phyloP scores from a whole-genome alignment of 1,140 invertebrate genomes.

The Orchesella cincta region DNA sequence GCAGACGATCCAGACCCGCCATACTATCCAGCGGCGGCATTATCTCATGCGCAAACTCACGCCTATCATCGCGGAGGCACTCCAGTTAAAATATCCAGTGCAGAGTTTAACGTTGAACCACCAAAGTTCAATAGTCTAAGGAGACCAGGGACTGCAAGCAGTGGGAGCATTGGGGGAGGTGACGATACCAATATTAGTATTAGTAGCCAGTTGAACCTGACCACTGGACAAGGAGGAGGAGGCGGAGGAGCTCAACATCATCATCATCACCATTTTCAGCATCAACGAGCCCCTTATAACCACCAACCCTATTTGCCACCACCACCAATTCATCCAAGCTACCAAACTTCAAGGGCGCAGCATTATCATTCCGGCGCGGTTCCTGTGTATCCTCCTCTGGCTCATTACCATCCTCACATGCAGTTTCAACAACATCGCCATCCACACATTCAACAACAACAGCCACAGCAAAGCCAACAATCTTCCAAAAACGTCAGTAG shows the following conservation, averaged over 20 bases:
- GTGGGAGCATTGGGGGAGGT: constrained; percentile 16
- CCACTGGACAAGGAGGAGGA: background rate
- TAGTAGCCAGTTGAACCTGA: constrained; percentile 16
- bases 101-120: constrained; percentile 47
- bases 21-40: constrained; percentile 37
- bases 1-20: constrained; percentile 35
- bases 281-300: background rate
- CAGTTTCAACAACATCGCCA: background rate
- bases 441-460: background rate
- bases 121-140: constrained; percentile 50
- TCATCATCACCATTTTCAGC: constrained; percentile 14
- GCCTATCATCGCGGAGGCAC: constrained; percentile 1
- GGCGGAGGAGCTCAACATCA: background rate
- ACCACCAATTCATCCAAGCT: constrained; percentile 1
- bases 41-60: constrained; percentile 9
- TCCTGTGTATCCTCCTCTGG: background rate
- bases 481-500: constrained; percentile 19
- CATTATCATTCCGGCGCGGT: constrained; percentile 13
- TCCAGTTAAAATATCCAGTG: constrained; percentile 42
- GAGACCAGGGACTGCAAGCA: constrained; percentile 32
- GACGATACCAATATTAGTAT: background rate
- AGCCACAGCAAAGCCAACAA: background rate
- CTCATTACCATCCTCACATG: background rate
- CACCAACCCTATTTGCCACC: constrained; percentile 10
- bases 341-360: background rate